Percentiles rank a stretch among this genome's conserved stretches.
These are phyloP conservation scores for Eristalis arbustorum DNA, from an alignment of 2,888 invertebrate species.

Conservation along the genomic window DNA sequence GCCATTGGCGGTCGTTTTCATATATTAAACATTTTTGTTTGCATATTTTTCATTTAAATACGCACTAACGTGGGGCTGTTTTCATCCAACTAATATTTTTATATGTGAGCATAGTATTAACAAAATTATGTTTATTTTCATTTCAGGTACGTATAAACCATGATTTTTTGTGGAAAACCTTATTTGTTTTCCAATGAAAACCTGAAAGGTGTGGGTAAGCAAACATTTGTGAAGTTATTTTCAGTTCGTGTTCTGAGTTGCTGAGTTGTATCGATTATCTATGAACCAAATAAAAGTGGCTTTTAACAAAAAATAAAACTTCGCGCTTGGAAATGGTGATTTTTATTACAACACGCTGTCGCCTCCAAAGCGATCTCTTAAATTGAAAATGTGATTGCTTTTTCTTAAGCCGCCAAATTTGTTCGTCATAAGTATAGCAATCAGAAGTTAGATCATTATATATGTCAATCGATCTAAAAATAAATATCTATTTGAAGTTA, in stretches of 20 bases:
- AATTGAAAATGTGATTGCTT: not conserved
- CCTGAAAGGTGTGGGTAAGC: conserved; percentile 7
- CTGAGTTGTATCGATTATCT: too few relatives aligned
- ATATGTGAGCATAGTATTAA: not conserved
- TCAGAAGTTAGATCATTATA: not conserved
- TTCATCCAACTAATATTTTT: not conserved
- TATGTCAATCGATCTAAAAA: not conserved
- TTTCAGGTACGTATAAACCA: conserved; percentile 43
- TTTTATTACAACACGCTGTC: not conserved
- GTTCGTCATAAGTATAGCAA: not conserved
- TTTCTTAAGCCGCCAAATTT: not conserved
- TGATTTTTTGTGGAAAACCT: not conserved
- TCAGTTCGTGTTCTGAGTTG: too few relatives aligned
- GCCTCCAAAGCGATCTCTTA: not conserved
- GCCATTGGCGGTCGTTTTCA: too few relatives aligned
- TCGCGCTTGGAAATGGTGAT: too few relatives aligned
- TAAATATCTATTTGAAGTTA: not conserved
- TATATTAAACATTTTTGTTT: too few relatives aligned
- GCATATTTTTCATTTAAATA: too few relatives aligned
- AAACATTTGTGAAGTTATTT: not conserved
- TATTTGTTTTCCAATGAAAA: not conserved
- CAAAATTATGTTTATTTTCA: conserved; percentile 18
- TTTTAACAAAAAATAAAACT: too few relatives aligned
- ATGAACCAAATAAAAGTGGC: too few relatives aligned
- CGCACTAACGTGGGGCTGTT: too few relatives aligned